Conservation (phyloP, 2,797 vertebrate genomes). For the Tragelaphus eurycerus region DNA sequence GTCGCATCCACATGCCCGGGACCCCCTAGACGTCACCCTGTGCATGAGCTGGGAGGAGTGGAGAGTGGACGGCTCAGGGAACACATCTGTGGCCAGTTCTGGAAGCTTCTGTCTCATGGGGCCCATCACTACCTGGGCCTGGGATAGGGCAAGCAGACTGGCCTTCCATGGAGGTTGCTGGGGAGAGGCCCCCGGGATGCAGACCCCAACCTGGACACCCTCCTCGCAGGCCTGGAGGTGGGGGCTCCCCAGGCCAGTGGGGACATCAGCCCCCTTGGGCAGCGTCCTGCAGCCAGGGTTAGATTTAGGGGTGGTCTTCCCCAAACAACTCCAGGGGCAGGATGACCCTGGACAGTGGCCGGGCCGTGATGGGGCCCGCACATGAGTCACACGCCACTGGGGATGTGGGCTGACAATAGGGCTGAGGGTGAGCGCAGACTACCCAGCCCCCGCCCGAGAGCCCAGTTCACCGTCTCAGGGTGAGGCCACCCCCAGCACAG, state of each 20-base stretch:
- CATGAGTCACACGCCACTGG: rapidly evolving
- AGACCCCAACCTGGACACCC: not conserved
- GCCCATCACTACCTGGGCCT: not conserved
- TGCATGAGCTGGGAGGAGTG: rapidly evolving
- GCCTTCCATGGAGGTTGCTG: not conserved
- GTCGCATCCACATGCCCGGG: constrained; percentile 43
- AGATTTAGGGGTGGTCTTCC: rapidly evolving
- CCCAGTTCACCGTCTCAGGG: not conserved
- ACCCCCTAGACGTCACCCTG: not conserved
- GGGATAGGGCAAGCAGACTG: not conserved
- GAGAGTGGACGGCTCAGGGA: rapidly evolving
- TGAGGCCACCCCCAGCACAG: not conserved
- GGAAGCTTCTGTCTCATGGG: not conserved
- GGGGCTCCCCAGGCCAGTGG: not conserved
- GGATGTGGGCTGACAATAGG: rapidly evolving
- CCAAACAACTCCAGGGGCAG: not conserved
- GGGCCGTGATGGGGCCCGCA: rapidly evolving
- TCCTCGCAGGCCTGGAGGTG: rapidly evolving
- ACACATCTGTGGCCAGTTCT: not conserved
- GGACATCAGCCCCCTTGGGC: not conserved
- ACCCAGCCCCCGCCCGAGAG: rapidly evolving
- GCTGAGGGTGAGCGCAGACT: not conserved
- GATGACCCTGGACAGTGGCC: not conserved
- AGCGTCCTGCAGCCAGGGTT: not conserved
- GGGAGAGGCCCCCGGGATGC: not conserved